Percentiles rank a stretch among this genome's conserved stretches.
Evolutionary conservation across 2,113 vertebrate species (phyloP).

Genomic region (Cyanoderma ruficeps): DNA sequence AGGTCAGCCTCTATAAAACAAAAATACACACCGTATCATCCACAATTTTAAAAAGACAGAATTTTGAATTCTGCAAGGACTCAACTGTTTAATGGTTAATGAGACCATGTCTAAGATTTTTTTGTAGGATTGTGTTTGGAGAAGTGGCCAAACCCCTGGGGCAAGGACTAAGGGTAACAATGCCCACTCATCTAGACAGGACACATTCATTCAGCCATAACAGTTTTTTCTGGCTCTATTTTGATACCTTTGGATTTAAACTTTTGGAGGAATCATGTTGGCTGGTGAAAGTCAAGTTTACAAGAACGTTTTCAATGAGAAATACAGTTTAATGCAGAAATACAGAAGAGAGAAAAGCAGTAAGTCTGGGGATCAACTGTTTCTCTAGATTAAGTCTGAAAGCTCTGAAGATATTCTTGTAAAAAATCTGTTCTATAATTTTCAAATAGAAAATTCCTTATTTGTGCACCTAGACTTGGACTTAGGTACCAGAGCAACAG

Average conservation of each 20-base stretch:
- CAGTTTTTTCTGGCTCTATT: not conserved
- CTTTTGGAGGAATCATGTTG: not conserved
- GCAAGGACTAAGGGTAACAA: not conserved
- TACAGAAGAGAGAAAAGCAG: not conserved
- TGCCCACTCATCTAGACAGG: not conserved
- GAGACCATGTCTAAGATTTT: not conserved
- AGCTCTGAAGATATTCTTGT: not conserved
- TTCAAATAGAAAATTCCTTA: not conserved
- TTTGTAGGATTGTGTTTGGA: not conserved
- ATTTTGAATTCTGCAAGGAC: not conserved
- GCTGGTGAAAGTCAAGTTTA: not conserved
- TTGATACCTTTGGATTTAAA: not conserved
- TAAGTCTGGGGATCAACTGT: not conserved
- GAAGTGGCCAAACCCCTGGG: not conserved
- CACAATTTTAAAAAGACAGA: slow-evolving; percentile 35
- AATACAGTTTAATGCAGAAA: not conserved
- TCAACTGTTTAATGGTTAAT: not conserved
- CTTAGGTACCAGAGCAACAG: not conserved
- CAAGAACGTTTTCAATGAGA: fast-evolving
- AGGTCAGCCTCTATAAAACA: slow-evolving; percentile 78
- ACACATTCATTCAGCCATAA: not conserved
- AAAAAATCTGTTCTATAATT: not conserved
- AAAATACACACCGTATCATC: slow-evolving; percentile 61
- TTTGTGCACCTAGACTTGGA: not conserved
- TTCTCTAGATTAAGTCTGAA: not conserved